Conservation (phyloP, 2,113 vertebrate genomes). For the Lepisosteus oculatus region DNA sequence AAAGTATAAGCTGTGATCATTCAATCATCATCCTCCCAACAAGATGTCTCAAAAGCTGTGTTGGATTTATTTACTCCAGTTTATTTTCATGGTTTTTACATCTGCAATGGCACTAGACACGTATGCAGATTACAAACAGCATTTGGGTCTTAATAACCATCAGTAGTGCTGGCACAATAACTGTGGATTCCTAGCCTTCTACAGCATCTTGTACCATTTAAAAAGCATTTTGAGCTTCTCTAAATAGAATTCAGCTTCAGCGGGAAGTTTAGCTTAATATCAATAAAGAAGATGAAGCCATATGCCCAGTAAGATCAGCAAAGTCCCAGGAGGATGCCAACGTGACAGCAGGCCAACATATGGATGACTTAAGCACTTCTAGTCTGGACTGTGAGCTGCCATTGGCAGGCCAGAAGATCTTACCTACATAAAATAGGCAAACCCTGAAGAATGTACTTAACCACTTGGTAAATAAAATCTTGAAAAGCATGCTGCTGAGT, state of each 20-base stretch:
- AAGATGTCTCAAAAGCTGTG: background rate
- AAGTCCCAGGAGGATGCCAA: background rate
- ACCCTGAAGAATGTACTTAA: no score
- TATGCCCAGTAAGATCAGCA: background rate
- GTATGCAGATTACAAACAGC: conserved; percentile 2
- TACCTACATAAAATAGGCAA: no score
- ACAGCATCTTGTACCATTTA: conserved; percentile 5
- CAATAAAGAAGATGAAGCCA: conserved; percentile 2
- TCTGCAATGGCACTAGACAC: conserved; percentile 15
- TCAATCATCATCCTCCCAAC: background rate
- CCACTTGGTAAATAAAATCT: no score
- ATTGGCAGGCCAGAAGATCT: no score
- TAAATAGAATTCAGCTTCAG: conserved; percentile 6
- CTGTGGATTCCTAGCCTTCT: background rate
- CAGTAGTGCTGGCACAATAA: conserved; percentile 15
- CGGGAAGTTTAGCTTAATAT: background rate
- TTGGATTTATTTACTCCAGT: background rate
- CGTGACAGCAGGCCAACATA: no score
- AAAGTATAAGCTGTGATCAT: background rate
- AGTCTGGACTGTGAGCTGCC: no score
- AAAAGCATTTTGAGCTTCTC: background rate
- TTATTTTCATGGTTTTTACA: conserved; percentile 9
- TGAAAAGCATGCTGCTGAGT: no score
- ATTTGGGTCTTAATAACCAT: conserved; percentile 5
- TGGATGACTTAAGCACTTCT: no score